Evolutionary conservation across 2,797 vertebrate genomes (phyloP).

Genomic region (Liparis tanakae): DNA sequence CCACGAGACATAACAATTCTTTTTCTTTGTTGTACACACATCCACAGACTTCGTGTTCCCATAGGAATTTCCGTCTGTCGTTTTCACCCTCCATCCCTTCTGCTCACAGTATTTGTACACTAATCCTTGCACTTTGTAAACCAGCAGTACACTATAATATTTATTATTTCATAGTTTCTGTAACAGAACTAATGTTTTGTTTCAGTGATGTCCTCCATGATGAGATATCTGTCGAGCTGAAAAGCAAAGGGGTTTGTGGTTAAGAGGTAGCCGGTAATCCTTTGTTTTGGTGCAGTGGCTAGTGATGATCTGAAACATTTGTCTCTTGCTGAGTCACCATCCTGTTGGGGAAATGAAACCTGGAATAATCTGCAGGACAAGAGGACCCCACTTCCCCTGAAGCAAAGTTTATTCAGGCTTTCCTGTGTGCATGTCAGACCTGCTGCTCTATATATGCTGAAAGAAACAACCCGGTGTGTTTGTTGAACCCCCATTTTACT

Average conservation of each 20-base stretch:
- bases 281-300: slow-evolving; percentile 61
- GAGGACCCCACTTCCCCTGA: slow-evolving; percentile 57
- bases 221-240: slow-evolving; percentile 39
- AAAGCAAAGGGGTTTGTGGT: slow-evolving; percentile 28
- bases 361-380: slow-evolving; percentile 70
- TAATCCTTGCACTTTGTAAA: slow-evolving; percentile 13
- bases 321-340: slow-evolving; percentile 76
- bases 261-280: slow-evolving; percentile 8
- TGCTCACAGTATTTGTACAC: slow-evolving; percentile 1
- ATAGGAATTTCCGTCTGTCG: slow-evolving; percentile 28
- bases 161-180: slow-evolving; percentile 7
- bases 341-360: slow-evolving; percentile 78
- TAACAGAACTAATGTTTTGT: slow-evolving; percentile 5
- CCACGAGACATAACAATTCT: slow-evolving; percentile 64
- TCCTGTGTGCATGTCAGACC: slow-evolving; percentile 70
- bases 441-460: slow-evolving; percentile 40
- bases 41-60: slow-evolving; percentile 25
- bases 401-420: slow-evolving; percentile 81
- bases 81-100: slow-evolving; percentile 2
- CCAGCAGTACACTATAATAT: background rate
- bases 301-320: slow-evolving; percentile 57
- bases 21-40: slow-evolving; percentile 46
- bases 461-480: slow-evolving; percentile 36
- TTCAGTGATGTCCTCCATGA: slow-evolving; percentile 45
- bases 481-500: slow-evolving; percentile 12